These are phyloP conservation scores for Xiphophorus hellerii DNA, from an alignment of 2,113 vertebrate genomes.

Conservation along the genomic window DNA sequence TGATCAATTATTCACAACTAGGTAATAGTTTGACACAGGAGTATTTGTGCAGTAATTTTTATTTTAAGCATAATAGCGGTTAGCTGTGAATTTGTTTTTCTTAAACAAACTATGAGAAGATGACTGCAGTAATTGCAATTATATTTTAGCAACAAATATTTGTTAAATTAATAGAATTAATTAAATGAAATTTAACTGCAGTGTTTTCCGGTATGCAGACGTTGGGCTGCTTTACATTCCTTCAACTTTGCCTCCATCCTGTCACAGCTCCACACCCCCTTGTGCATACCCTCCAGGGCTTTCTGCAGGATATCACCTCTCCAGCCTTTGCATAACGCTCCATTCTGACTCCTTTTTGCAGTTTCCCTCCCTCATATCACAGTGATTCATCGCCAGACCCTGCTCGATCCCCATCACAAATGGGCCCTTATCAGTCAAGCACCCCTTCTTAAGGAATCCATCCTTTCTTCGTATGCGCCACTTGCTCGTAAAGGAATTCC, in stretches of 20 bases:
- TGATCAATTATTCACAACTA: too few relatives aligned
- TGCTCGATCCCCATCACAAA: conserved; percentile 59
- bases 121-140: not conserved
- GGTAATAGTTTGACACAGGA: not conserved
- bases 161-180: too few relatives aligned
- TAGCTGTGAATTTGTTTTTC: not conserved
- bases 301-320: conserved; percentile 39
- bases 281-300: conserved; percentile 29
- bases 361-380: conserved; percentile 41
- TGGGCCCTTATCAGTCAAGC: conserved; percentile 66
- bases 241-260: conserved; percentile 21
- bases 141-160: not conserved
- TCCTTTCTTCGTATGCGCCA: conserved; percentile 45
- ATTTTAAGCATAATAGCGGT: not conserved
- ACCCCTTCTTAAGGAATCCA: conserved; percentile 52
- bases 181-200: not conserved
- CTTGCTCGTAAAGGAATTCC: conserved; percentile 69
- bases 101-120: not conserved
- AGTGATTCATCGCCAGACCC: conserved; percentile 44
- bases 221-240: conserved; percentile 19
- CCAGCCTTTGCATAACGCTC: conserved; percentile 37
- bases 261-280: conserved; percentile 1
- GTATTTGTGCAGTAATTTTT: not conserved
- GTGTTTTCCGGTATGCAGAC: not conserved
- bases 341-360: conserved; percentile 30